Conservation (phyloP, 2,113 vertebrate species). For the Ciconia maguari region DNA sequence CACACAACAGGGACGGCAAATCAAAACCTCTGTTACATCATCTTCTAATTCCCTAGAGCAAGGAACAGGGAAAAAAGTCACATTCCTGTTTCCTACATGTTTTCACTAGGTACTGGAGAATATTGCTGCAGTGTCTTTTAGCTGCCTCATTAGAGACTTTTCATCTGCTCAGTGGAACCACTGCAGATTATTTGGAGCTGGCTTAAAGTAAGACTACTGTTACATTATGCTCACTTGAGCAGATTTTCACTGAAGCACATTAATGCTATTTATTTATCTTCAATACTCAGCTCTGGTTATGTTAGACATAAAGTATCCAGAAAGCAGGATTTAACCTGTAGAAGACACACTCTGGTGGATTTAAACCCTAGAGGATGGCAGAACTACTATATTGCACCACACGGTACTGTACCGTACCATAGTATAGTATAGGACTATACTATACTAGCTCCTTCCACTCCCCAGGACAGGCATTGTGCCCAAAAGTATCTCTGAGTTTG, state of each 20-base stretch:
- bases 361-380: background rate
- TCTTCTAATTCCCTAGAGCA: constrained; percentile 34
- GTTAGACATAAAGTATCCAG: background rate
- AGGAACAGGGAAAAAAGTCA: background rate
- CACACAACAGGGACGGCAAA: background rate
- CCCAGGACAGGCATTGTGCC: background rate
- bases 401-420: background rate
- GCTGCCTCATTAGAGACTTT: background rate
- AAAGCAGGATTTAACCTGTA: background rate
- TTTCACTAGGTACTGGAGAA: constrained; percentile 34
- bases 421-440: no score
- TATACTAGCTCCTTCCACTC: background rate
- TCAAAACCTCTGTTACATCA: constrained; percentile 17
- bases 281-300: background rate
- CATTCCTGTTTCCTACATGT: background rate
- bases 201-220: background rate
- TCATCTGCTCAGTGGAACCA: background rate
- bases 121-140: constrained; percentile 39
- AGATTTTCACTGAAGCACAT: background rate
- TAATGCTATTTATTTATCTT: background rate
- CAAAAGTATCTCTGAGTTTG: background rate
- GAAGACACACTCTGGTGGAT: background rate
- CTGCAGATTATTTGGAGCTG: background rate
- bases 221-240: background rate
- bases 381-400: background rate